A percentile compares a stretch with the other conserved stretches of the same genome.
Conservation (phyloP, 2,113 vertebrate genomes). For the Pteropus alecto region DNA sequence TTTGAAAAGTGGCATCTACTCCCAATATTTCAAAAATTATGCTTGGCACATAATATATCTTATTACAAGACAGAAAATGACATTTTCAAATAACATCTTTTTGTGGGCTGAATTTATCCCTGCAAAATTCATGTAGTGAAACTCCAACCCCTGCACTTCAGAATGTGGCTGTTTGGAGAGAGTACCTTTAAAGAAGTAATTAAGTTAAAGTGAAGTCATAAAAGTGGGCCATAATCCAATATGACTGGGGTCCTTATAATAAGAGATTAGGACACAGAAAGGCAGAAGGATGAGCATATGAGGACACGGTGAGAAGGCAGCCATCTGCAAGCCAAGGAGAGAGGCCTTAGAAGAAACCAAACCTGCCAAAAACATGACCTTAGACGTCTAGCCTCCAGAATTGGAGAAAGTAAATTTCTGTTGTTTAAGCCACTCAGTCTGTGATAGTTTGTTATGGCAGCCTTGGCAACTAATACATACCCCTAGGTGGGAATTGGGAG, state of each 20-base stretch:
- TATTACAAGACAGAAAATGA: neutral
- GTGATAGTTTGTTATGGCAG: neutral
- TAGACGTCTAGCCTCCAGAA: neutral
- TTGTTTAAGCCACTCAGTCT: neutral
- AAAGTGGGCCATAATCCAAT: neutral
- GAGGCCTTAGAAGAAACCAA: neutral
- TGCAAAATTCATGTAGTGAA: neutral
- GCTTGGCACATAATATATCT: neutral
- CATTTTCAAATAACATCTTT: neutral
- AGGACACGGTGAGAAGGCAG: neutral
- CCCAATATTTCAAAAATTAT: conserved; percentile 23
- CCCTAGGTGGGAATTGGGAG: neutral
- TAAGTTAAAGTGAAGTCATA: neutral
- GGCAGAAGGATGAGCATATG: neutral
- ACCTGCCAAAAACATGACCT: neutral
- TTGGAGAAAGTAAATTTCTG: neutral
- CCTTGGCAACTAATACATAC: neutral
- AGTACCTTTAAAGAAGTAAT: neutral
- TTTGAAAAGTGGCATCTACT: neutral
- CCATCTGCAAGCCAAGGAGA: neutral
- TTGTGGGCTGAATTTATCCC: neutral
- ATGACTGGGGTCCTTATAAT: neutral
- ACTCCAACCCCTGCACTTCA: neutral
- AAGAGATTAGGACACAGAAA: neutral
- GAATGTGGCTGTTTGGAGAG: neutral